Percentiles rank a stretch among this genome's conserved stretches.
phyloP scores from a whole-genome alignment of 2,888 invertebrate species.

The Eubasilissa splendida region DNA sequence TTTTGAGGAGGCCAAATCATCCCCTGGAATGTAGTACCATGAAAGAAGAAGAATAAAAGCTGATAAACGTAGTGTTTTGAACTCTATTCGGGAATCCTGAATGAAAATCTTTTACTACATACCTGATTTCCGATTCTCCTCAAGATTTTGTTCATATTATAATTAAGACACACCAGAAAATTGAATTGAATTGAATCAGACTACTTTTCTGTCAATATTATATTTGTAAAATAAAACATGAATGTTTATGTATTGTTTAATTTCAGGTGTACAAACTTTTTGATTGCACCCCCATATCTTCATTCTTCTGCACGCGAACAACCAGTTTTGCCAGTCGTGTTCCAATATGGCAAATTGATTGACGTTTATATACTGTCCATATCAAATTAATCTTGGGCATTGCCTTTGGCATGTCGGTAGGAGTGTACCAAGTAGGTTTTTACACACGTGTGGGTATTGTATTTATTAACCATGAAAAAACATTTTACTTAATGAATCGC shows the following conservation, averaged over 20 bases:
- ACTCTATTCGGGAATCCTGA: no score
- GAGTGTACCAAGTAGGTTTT: no score
- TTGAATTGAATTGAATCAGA: no score
- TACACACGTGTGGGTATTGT: neutral
- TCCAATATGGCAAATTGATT: constrained; percentile 37
- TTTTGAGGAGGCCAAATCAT: no score
- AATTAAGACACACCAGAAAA: no score
- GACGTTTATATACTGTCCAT: constrained; percentile 20
- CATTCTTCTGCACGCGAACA: neutral
- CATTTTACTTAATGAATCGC: neutral
- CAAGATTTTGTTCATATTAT: no score
- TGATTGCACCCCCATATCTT: neutral
- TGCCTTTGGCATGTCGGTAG: neutral
- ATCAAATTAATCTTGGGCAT: constrained; percentile 29
- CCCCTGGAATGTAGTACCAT: no score
- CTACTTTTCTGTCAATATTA: no score
- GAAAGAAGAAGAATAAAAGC: no score
- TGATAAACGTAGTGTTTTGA: no score
- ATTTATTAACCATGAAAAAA: neutral
- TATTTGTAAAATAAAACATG: neutral
- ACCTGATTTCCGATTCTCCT: no score
- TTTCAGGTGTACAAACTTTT: neutral
- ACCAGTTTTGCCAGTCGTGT: constrained; percentile 26
- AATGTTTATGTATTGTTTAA: neutral
- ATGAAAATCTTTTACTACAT: no score